phyloP scores from a whole-genome alignment of 2,113 vertebrate species.

The Gymnobelideus leadbeateri region DNA sequence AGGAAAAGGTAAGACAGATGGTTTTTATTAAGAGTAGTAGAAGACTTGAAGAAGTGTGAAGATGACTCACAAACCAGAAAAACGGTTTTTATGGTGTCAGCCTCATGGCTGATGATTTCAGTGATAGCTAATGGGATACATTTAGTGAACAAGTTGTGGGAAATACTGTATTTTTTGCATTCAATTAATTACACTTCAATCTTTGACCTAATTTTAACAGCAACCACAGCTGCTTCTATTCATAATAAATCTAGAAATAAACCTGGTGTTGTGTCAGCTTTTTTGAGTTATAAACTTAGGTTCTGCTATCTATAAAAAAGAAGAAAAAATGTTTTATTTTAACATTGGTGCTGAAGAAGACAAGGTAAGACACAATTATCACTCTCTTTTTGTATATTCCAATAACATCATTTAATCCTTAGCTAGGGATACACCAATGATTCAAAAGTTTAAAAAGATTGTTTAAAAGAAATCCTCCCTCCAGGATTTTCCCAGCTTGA shows the following conservation, averaged over 20 bases:
- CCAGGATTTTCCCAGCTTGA: conserved; percentile 19
- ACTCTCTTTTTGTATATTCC: neutral
- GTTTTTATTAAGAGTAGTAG: conserved; percentile 32
- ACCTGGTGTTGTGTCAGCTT: conserved; percentile 67
- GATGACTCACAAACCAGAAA: conserved; percentile 27
- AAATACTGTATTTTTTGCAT: conserved; percentile 60
- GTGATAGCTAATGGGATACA: conserved; percentile 21
- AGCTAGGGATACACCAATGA: conserved; percentile 39
- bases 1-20: conserved; percentile 1
- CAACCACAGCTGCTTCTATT: conserved; percentile 64
- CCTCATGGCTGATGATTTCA: neutral
- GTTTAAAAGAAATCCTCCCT: neutral
- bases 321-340: conserved; percentile 44
- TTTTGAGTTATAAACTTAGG: conserved; percentile 48
- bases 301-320: conserved; percentile 51
- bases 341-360: conserved; percentile 23
- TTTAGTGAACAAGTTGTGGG: conserved; percentile 52
- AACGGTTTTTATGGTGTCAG: conserved; percentile 30
- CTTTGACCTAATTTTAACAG: conserved; percentile 76
- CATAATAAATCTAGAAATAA: conserved; percentile 69
- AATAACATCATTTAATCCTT: conserved; percentile 22
- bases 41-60: conserved; percentile 33
- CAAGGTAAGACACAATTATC: conserved; percentile 20
- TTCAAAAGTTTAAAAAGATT: conserved; percentile 20
- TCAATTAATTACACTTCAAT: conserved; percentile 75